Base-by-base conservation (phyloP, 2,888 invertebrate genomes). In the Allophyes oxyacanthae region DNA sequence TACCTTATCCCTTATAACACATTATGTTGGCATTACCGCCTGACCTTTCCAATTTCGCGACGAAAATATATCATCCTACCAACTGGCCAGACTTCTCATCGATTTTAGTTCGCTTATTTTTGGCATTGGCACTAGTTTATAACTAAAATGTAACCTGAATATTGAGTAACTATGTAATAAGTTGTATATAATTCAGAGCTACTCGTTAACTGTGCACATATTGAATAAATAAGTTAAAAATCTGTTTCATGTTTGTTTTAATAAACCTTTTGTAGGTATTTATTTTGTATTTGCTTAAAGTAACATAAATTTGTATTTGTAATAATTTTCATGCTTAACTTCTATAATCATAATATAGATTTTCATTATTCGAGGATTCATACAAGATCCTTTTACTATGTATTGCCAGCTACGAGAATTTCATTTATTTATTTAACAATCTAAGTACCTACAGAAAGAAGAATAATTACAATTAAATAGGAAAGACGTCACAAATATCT, bases 181-280 rank as follows among this genome's bases (percentile, higher is more conserved):
- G 82, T 65, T 91, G 89, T 92, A 86, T 81, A 88, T 83, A 82
- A 84, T 85, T 87, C 85, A 82, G 83, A 82, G 91, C 90, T 92
- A 94, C 94, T 94, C 81, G 94, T 94, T 94, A 94, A 92, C 82
- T 92, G 92, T 94, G 94, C 94, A 94, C 93, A 90, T 84, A 87
- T 86, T 87, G 73, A 91, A 87, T 89, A 89, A 90, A 90, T 88
- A 88, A 86, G 82, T 82, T 82, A 77, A 83, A 81, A 76, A 64
- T 69, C 61, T 60, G 57, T 66, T 59, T 59, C 60, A 68, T 62
- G 38, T 77, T 75, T 80, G 71, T 61, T 64, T 78, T 67, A 56
- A 46, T 55, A 28, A 34, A 20, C 4, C 20, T 20, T 25, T 25
- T 5, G 6, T 25, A 28, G 2, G 28, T 8, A 28, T 28, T 28